Conservation (phyloP, 2,113 vertebrate genomes). For the Phocoena phocoena region DNA sequence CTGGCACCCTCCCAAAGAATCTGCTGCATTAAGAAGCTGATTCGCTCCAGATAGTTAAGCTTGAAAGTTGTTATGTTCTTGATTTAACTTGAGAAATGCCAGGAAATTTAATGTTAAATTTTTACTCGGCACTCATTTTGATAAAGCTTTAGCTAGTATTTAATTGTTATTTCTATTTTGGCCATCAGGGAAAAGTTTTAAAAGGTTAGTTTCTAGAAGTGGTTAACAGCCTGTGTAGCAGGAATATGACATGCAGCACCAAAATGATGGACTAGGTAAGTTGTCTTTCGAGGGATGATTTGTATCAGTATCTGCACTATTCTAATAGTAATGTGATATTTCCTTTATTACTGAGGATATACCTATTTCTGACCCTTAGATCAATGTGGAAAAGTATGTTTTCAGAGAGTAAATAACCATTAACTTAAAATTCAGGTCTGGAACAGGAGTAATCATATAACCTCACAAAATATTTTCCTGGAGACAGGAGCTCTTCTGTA, state of each 20-base stretch:
- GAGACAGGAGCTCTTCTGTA: background rate
- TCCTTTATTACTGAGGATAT: background rate
- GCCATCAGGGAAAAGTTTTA: background rate
- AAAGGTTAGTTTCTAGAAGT: conserved; percentile 32
- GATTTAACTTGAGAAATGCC: conserved; percentile 64
- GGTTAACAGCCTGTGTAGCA: background rate
- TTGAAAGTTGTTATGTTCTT: conserved; percentile 56
- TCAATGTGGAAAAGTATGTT: background rate
- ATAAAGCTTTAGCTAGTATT: conserved; percentile 50
- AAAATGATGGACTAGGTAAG: background rate
- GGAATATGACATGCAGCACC: background rate
- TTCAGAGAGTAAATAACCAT: conserved; percentile 21
- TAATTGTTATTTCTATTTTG: conserved; percentile 56
- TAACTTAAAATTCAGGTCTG: conserved; percentile 27
- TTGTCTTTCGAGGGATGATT: background rate
- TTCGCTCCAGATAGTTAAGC: conserved; percentile 64
- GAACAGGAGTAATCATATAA: conserved; percentile 2
- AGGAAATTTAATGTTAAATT: conserved; percentile 63
- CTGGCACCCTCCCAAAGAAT: conserved; percentile 59
- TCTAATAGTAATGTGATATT: background rate
- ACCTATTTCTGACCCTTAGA: background rate
- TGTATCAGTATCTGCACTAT: background rate
- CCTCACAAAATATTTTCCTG: background rate
- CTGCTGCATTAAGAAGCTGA: conserved; percentile 59
- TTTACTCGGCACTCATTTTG: conserved; percentile 59